phyloP scores from a whole-genome alignment of 2,113 vertebrate genomes.

The Grantiella picta region DNA sequence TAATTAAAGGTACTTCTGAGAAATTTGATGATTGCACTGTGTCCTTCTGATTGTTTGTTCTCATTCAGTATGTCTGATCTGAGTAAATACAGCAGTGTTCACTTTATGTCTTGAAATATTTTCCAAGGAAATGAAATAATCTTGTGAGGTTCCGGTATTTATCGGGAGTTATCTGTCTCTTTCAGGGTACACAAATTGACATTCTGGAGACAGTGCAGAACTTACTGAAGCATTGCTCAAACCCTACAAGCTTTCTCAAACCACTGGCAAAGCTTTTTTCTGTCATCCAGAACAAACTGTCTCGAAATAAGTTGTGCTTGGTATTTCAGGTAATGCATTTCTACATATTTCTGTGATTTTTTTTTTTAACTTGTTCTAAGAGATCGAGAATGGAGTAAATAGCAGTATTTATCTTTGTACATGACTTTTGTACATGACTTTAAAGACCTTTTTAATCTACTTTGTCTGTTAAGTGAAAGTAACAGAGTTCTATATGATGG shows the following conservation, averaged over 20 bases:
- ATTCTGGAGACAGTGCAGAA: constrained; percentile 92
- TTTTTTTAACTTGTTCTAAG: not conserved
- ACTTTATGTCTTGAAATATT: not conserved
- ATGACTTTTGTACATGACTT: not conserved
- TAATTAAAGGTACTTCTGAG: not conserved
- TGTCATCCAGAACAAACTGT: constrained; percentile 83
- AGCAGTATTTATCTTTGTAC: not conserved
- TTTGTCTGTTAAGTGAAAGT: not conserved
- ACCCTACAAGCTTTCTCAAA: constrained; percentile 82
- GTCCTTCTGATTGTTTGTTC: not conserved
- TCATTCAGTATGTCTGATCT: not conserved
- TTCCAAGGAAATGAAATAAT: not conserved
- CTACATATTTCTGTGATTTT: not conserved
- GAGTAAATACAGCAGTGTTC: not conserved
- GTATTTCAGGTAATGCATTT: constrained; percentile 85
- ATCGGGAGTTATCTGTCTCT: not conserved
- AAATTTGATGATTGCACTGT: not conserved
- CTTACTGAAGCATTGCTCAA: constrained; percentile 81
- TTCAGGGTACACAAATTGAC: constrained; percentile 89
- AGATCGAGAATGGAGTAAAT: not conserved
- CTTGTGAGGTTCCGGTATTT: not conserved
- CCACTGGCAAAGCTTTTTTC: constrained; percentile 91
- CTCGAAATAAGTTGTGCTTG: constrained; percentile 83
- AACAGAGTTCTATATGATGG: not conserved
- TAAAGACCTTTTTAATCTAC: not conserved